Percentiles rank a stretch among this genome's conserved stretches.
Conservation (phyloP, 2,113 vertebrate species). For the Vanacampus margaritifer region DNA sequence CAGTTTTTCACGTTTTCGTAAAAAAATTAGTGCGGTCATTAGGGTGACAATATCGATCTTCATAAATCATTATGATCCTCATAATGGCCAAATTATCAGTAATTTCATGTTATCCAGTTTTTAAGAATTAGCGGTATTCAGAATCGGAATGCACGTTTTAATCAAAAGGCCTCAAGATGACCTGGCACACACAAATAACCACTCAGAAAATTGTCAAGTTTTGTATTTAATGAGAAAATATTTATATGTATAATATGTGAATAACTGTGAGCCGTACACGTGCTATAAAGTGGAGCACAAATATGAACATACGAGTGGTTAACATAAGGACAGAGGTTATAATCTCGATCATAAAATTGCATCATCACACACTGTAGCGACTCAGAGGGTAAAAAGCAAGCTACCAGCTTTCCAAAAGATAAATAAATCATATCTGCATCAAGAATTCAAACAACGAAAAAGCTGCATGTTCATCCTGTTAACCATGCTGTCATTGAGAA, state of each 20-base stretch:
- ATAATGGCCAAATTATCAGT: no score
- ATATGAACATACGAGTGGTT: constrained; percentile 86
- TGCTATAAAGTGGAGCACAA: constrained; percentile 86
- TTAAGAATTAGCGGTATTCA: no score
- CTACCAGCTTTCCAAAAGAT: constrained; percentile 51
- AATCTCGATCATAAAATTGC: constrained; percentile 27
- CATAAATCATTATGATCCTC: no score
- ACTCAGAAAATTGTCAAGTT: constrained; percentile 29
- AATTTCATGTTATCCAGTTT: no score
- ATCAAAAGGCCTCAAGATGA: neutral
- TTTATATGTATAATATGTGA: constrained; percentile 79
- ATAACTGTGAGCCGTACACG: constrained; percentile 84
- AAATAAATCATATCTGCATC: constrained; percentile 57
- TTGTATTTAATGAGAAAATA: constrained; percentile 99
- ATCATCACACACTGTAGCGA: constrained; percentile 29
- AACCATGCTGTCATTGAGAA: no score
- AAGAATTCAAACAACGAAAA: constrained; percentile 55
- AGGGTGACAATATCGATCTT: no score
- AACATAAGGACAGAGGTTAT: constrained; percentile 77
- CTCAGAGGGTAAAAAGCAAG: constrained; percentile 27
- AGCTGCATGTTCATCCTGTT: constrained; percentile 26
- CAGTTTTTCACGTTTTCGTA: no score
- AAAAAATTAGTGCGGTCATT: no score
- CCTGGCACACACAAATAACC: constrained; percentile 1
- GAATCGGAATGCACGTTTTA: neutral